Conservation (phyloP, 2,888 invertebrate genomes). For the Hirtodrosophila alboralis region DNA sequence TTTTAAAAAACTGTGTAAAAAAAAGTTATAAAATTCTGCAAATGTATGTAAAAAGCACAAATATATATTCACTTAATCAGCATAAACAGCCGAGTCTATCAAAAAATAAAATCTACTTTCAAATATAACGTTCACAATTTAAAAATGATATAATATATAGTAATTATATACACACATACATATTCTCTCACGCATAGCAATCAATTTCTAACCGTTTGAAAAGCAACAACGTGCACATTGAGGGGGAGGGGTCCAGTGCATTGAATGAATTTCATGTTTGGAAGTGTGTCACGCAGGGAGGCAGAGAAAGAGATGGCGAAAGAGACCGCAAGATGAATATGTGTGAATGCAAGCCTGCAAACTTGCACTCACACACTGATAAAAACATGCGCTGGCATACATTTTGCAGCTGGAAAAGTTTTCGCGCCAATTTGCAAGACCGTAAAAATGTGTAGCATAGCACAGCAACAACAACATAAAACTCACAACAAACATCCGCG, state of each 20-base stretch:
- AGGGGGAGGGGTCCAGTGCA: conserved; percentile 32
- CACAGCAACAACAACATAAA: conserved; percentile 42
- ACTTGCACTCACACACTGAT: conserved; percentile 12
- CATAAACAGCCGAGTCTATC: too few relatives aligned
- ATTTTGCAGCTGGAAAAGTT: conserved; percentile 72
- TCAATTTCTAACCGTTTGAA: background rate
- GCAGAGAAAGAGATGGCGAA: conserved; percentile 4
- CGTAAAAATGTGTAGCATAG: conserved; percentile 58
- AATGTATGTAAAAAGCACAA: too few relatives aligned
- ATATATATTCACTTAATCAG: too few relatives aligned
- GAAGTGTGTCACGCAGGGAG: conserved; percentile 59
- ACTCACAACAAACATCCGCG: conserved; percentile 50
- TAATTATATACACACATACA: too few relatives aligned
- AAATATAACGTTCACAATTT: too few relatives aligned
- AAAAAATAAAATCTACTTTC: too few relatives aligned
- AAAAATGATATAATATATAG: too few relatives aligned
- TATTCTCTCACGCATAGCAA: background rate
- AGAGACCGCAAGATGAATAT: conserved; percentile 7
- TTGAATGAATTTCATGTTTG: conserved; percentile 67
- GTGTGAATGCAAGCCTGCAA: conserved; percentile 27
- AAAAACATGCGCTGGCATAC: conserved; percentile 52
- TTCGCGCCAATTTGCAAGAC: conserved; percentile 71
- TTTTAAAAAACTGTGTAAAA: too few relatives aligned
- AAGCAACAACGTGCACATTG: conserved; percentile 11
- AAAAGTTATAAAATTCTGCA: too few relatives aligned